These are phyloP conservation scores for Trachymyrmex cornetzi DNA, from an alignment of 1,140 invertebrate species.

Conservation along the genomic window DNA sequence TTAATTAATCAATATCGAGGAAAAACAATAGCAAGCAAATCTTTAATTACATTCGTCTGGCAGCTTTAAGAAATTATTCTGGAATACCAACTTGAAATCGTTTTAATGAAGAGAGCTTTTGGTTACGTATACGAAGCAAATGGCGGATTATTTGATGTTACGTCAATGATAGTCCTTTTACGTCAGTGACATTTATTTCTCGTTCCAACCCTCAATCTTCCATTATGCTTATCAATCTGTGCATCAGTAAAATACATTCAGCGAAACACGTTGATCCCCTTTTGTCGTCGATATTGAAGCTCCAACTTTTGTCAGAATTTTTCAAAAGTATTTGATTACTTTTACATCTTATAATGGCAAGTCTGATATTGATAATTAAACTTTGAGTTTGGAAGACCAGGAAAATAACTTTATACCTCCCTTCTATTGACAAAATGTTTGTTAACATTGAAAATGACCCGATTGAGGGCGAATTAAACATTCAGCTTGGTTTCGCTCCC, in stretches of 20 bases:
- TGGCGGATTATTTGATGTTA: conserved; percentile 36
- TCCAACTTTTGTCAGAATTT: conserved; percentile 4
- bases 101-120: conserved; percentile 7
- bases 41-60: not conserved
- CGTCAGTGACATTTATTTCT: conserved; percentile 13
- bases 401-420: not conserved
- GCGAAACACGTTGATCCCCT: not conserved
- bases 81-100: not conserved
- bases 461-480: too few species aligned
- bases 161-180: conserved; percentile 1
- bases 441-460: too few species aligned
- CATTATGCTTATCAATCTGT: conserved; percentile 24
- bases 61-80: conserved; percentile 8
- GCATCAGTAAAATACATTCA: conserved; percentile 18
- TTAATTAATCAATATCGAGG: too few species aligned
- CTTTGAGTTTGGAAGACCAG: not conserved
- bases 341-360: not conserved
- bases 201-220: conserved; percentile 7
- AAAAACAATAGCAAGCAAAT: not conserved
- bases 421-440: not conserved
- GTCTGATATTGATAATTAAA: not conserved
- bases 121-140: conserved; percentile 17
- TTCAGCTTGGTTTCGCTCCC: too few species aligned
- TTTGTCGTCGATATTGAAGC: not conserved
- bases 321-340: not conserved